Conservation (phyloP, 2,797 vertebrate genomes). For the Amblyopsis hoosieri region DNA sequence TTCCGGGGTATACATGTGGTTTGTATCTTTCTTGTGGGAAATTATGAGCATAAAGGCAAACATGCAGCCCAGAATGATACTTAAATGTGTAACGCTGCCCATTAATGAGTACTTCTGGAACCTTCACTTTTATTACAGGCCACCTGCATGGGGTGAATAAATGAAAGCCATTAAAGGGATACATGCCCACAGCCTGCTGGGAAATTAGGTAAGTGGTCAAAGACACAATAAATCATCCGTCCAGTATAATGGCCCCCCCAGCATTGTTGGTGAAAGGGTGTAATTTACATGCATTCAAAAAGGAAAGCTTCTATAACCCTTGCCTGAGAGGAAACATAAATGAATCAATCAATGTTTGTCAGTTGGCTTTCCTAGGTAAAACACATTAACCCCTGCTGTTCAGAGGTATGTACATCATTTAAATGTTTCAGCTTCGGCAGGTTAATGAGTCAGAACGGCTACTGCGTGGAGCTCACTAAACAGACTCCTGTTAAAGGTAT, state of each 20-base stretch:
- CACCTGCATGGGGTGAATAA: conserved; percentile 29
- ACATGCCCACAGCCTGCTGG: conserved; percentile 23
- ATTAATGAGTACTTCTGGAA: conserved; percentile 13
- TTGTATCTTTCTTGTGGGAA: conserved; percentile 12
- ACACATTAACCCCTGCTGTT: neutral
- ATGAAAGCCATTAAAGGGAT: conserved; percentile 28
- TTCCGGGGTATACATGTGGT: neutral
- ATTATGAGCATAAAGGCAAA: neutral
- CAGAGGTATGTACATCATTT: neutral
- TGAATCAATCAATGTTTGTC: conserved; percentile 1
- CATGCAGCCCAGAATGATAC: neutral
- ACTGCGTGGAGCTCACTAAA: too few species aligned
- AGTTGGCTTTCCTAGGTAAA: neutral
- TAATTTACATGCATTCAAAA: conserved; percentile 26
- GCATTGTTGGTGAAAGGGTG: conserved; percentile 20
- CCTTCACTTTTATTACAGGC: conserved; percentile 2
- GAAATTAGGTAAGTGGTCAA: conserved; percentile 41
- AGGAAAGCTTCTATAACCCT: neutral
- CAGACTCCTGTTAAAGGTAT: too few species aligned
- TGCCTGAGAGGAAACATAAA: neutral
- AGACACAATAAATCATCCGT: conserved; percentile 33
- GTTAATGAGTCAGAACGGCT: too few species aligned
- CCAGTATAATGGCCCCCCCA: conserved; percentile 6
- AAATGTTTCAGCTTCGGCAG: too few species aligned
- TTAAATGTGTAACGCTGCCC: neutral